phyloP scores from a whole-genome alignment of 1,140 invertebrate genomes.

The Xylocopa sonorina region DNA sequence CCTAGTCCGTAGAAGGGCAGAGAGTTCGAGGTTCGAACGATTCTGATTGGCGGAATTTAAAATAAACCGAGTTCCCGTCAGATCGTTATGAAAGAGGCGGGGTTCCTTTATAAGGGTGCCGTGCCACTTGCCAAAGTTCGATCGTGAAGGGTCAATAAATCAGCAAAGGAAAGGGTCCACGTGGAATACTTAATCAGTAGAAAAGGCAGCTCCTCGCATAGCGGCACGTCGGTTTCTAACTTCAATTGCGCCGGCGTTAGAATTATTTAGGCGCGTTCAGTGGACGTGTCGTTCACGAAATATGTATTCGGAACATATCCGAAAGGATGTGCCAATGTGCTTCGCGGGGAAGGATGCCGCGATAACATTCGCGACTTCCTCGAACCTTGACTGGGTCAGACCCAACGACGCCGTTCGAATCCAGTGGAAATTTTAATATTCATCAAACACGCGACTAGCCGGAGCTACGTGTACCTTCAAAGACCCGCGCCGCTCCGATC shows the following conservation, averaged over 20 bases:
- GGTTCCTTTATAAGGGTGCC: slow-evolving; percentile 35
- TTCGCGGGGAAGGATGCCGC: slow-evolving; percentile 6
- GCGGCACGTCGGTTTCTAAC: slow-evolving; percentile 45
- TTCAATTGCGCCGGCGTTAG: slow-evolving; percentile 52
- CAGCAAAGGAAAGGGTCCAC: slow-evolving; percentile 31
- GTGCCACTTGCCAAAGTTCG: slow-evolving; percentile 26
- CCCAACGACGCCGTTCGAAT: slow-evolving; percentile 7
- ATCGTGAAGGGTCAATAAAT: slow-evolving; percentile 36
- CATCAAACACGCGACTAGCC: slow-evolving; percentile 28
- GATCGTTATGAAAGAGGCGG: neutral
- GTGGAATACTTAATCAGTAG: slow-evolving; percentile 63
- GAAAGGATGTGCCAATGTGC: slow-evolving; percentile 46
- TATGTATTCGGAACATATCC: slow-evolving; percentile 27
- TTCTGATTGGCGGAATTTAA: neutral
- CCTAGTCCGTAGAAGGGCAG: neutral
- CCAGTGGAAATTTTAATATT: slow-evolving; percentile 55
- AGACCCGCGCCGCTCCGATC: neutral
- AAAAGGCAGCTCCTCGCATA: slow-evolving; percentile 49
- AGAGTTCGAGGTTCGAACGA: neutral
- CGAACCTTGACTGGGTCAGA: slow-evolving; percentile 40
- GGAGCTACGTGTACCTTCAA: no score
- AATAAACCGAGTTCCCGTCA: neutral
- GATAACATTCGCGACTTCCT: slow-evolving; percentile 46
- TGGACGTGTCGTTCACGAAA: slow-evolving; percentile 51
- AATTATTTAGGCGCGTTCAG: slow-evolving; percentile 47